Conservation (phyloP, 2,797 vertebrate genomes). For the Diglossa cyanea region DNA sequence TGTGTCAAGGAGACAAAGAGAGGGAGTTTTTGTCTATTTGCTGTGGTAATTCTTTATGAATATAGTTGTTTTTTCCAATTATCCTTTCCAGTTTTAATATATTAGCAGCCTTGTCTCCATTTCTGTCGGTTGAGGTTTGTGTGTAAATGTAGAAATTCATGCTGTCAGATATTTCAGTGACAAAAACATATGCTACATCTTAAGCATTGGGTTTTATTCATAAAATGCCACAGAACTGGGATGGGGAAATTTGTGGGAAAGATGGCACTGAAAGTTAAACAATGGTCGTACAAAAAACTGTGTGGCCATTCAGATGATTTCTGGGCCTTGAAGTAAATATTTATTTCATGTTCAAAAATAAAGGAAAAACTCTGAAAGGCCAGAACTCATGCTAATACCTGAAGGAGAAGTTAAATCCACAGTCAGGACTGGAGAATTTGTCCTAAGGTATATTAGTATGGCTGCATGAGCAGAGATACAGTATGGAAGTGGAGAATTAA, state of each 20-base stretch:
- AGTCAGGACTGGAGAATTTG: background rate
- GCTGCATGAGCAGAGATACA: background rate
- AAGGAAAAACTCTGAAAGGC: background rate
- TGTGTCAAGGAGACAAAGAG: background rate
- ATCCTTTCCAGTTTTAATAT: background rate
- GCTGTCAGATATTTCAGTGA: background rate
- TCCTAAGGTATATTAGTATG: background rate
- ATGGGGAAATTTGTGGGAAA: background rate
- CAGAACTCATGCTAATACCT: background rate
- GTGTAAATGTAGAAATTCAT: background rate
- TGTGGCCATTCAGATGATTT: background rate
- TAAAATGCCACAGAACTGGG: background rate
- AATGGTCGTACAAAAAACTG: background rate
- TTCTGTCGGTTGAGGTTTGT: background rate
- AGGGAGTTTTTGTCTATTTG: constrained; percentile 3
- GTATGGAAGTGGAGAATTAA: background rate
- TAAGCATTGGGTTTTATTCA: background rate
- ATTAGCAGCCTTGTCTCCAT: background rate
- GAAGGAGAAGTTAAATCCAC: background rate
- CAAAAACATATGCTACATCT: background rate
- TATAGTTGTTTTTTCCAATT: constrained; percentile 36
- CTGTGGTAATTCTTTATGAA: constrained; percentile 25
- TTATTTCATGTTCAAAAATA: background rate
- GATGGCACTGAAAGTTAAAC: background rate
- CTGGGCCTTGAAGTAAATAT: background rate